Base-by-base conservation (phyloP, 2,797 vertebrate genomes). In the Orestias chungarensis region DNA sequence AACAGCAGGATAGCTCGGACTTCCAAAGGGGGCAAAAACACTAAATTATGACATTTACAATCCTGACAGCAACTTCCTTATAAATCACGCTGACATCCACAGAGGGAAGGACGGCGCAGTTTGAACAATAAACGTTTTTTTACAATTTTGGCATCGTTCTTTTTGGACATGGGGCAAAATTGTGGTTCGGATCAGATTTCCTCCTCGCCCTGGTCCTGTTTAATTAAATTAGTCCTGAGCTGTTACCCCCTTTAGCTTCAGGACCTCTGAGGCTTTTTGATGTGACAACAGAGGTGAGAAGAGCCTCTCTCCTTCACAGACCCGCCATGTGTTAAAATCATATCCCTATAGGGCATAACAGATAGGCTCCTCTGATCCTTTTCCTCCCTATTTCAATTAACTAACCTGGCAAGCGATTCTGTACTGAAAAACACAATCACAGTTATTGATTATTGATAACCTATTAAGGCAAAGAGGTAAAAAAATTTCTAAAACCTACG, bases 401-500 rank as follows among this genome's bases (percentile, higher is more conserved):
- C 64, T 69, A 68, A 81, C 74, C 64, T 75, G 68, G 70, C 76
- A 82, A 89, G 85, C 80, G 71, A 84, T 86, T 83, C 72, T 43
- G 47, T 68, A 85, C 79, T 86, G 85, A 88, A 75, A 88, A 89
- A 89, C 87, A 84, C 81, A 44, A 0, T 59, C 75, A 87, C 66
- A 52, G 75, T 78, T 44, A 91, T 87, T 89, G 90, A 92, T 91
- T 92, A 92, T 86, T 89, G 92, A 91, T 86, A 81, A 91, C 86
- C 78, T 71, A 86, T 88, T 87, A 88, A 91, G 71, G 81, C 76
- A 77, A n/a, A 69, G 68, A 52, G 70, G 66, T 71, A 78, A 25
- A 64, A 15, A 82, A 85, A 92, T 91, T 86, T 52, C 88, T 89
- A 79, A 43, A 42, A 42, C 68, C 70, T 66, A 23, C 33, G 44